Evolutionary conservation across 2,888 invertebrate species (phyloP).

Genomic region (Cataglyphis altisquamis): DNA sequence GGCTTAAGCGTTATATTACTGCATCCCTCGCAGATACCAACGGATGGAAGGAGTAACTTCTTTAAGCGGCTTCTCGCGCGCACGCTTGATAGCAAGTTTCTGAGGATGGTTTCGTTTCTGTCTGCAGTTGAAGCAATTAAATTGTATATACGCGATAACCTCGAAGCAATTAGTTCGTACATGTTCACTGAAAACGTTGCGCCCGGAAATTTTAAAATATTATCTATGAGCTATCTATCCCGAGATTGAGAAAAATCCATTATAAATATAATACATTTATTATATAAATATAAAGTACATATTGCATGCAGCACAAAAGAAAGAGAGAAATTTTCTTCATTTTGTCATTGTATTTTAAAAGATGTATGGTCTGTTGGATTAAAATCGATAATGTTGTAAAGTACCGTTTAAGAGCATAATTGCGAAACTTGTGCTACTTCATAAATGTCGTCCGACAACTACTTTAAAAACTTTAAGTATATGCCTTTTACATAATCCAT

Average conservation of each 20-base stretch:
- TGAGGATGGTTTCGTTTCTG: constrained; percentile 1
- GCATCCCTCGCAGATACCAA: constrained; percentile 19
- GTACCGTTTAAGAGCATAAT: neutral
- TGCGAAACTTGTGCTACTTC: neutral
- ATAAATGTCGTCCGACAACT: neutral
- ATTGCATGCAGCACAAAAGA: neutral
- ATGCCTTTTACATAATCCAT: constrained; percentile 10
- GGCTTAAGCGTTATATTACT: constrained; percentile 26
- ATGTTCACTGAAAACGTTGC: constrained; percentile 12
- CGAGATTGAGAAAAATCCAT: constrained; percentile 13
- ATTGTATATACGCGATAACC: constrained; percentile 16
- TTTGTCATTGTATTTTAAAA: neutral
- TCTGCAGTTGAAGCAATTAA: constrained; percentile 25
- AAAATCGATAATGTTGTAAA: neutral
- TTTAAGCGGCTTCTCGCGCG: constrained; percentile 24
- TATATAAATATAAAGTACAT: neutral
- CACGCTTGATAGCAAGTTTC: constrained; percentile 24
- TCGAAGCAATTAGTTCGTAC: constrained; percentile 25
- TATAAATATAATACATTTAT: neutral
- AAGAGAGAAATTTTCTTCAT: neutral
- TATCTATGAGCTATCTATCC: neutral
- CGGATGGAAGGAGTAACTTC: constrained; percentile 26
- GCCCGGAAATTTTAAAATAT: constrained; percentile 8
- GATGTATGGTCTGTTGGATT: neutral
- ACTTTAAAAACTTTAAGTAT: constrained; percentile 18